Base-by-base conservation (phyloP, 92 coral and sea anemone species). In the Virgularia gustaviana region DNA sequence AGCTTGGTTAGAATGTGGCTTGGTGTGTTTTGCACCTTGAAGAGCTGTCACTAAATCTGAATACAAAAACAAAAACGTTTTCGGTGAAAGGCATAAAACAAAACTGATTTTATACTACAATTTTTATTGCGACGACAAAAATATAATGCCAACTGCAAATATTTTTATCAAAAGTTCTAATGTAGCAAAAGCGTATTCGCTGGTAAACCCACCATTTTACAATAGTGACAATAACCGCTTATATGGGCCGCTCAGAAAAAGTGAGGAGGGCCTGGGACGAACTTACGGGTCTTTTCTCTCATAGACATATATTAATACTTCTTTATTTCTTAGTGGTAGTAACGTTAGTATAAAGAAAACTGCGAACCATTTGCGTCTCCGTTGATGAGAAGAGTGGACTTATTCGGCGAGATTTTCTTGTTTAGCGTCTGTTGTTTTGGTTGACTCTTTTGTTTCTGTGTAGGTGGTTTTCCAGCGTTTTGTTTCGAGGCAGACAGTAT, bases 321-420 rank as follows among this genome's bases (percentile, higher is more conserved):
- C 15, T 47, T 4, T 47, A 15, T 19, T 4, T 47, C 7, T 4
- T 47, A 15, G 5, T 47, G 55, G 5, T 47, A 25, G n/a, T 15
- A 15, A 47, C 22, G n/a, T 4, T 47, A 25, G 22, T 47, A 4
- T 4, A 4, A 47, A 4, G 20, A 52, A 15, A 12, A 4, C 16
- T 12, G 6, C 58, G 28, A 52, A 68, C 75, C 75, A 47, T 53
- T 68, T 7, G 61, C 51, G 3, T 68, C 75, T 49, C 75, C 75
- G 13, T 68, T 68, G 41, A 68, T 68, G 60, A 68, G 75, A 68
- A 68, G 75, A 34, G n/a, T 68, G 2, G 75, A 36, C 54, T 68
- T 49, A 36, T 28, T 20, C 35, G 75, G 45, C 51, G 60, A 7
- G 0, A 16, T 61, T 27, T 16, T 49, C 8, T 9, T 33, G 24